phyloP scores from a whole-genome alignment of 2,888 invertebrate genomes.

The Ophraella communa region DNA sequence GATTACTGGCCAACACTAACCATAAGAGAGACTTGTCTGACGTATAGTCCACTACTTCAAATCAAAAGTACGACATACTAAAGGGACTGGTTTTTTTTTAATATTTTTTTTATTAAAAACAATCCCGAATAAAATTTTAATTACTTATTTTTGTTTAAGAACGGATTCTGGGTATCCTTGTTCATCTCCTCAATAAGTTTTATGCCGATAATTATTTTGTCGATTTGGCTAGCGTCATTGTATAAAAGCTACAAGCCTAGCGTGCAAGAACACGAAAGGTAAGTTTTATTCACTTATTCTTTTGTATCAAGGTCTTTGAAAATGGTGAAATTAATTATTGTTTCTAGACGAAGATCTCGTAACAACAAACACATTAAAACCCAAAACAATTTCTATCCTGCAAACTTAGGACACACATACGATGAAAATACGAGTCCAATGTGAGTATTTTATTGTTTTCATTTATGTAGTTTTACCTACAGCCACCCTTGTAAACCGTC shows the following conservation, averaged over 20 bases:
- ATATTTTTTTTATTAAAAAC: too few species aligned
- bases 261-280: constrained; percentile 80
- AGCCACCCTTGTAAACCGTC: too few species aligned
- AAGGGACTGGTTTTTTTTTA: too few species aligned
- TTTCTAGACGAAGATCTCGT: background rate
- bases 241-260: constrained; percentile 89
- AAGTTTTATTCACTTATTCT: constrained; percentile 64
- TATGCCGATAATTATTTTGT: constrained; percentile 79
- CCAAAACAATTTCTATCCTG: background rate
- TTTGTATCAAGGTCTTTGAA: background rate
- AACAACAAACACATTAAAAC: background rate
- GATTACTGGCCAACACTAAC: too few species aligned
- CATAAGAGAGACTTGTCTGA: too few species aligned
- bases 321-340: too few species aligned
- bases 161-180: constrained; percentile 92
- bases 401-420: background rate
- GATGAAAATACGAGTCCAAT: background rate
- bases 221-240: constrained; percentile 80
- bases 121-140: too few species aligned
- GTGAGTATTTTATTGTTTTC: background rate
- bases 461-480: too few species aligned
- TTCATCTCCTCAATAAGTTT: constrained; percentile 83
- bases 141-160: constrained; percentile 64
- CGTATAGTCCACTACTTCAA: too few species aligned
- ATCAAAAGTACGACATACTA: too few species aligned